These are phyloP conservation scores for Electrophaes corylata DNA, from an alignment of 2,888 invertebrate genomes.

Conservation along the genomic window DNA sequence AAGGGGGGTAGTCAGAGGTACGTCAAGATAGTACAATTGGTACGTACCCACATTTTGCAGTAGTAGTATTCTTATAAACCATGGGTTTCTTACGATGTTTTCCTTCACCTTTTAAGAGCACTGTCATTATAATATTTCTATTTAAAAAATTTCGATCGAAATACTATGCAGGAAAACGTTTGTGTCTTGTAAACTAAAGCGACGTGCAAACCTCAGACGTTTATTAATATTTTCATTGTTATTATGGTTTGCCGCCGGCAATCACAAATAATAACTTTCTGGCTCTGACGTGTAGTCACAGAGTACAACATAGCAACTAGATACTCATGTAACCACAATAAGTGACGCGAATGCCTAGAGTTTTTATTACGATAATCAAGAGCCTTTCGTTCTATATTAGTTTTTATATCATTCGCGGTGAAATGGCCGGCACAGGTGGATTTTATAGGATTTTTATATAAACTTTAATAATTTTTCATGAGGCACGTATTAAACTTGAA, in stretches of 20 bases:
- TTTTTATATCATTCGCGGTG: slow-evolving; percentile 38
- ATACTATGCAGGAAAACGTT: background rate
- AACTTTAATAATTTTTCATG: too few relatives aligned
- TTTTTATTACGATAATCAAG: slow-evolving; percentile 46
- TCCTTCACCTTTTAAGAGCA: too few relatives aligned
- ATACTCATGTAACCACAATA: slow-evolving; percentile 41
- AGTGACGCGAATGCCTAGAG: slow-evolving; percentile 44
- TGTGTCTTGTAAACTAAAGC: slow-evolving; percentile 9
- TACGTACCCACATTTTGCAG: too few relatives aligned
- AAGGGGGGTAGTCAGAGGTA: too few relatives aligned
- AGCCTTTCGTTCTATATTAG: slow-evolving; percentile 41
- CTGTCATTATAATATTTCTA: too few relatives aligned
- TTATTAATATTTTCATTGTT: slow-evolving; percentile 31
- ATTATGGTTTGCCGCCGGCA: slow-evolving; percentile 29
- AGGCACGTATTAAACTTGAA: too few relatives aligned
- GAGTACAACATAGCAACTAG: background rate
- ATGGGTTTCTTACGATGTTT: too few relatives aligned
- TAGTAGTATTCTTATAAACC: too few relatives aligned
- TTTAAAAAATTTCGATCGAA: too few relatives aligned
- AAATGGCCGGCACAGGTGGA: slow-evolving; percentile 34
- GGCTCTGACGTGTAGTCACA: slow-evolving; percentile 43
- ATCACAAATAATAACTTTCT: slow-evolving; percentile 38
- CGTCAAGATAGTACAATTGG: too few relatives aligned
- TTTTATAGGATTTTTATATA: slow-evolving; percentile 8
- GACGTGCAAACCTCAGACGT: slow-evolving; percentile 17